These are phyloP conservation scores for Leptodactylus fuscus DNA, from an alignment of 2,113 vertebrate species.

Conservation along the genomic window DNA sequence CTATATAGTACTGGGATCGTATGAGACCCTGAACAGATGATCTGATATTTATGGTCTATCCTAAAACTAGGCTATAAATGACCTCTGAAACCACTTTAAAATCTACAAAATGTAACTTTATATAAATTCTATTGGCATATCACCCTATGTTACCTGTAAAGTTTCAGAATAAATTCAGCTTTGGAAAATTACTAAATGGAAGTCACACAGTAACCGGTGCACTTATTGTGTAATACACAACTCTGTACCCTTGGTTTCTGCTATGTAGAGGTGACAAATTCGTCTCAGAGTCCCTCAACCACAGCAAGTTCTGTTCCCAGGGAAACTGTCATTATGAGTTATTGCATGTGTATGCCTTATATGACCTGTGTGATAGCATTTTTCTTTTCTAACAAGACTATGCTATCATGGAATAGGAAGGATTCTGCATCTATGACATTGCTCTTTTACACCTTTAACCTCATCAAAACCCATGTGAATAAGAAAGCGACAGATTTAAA, in stretches of 20 bases:
- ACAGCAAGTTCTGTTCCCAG: constrained; percentile 19
- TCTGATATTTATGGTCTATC: too few relatives aligned
- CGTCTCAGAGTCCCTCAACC: background rate
- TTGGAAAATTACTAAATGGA: too few relatives aligned
- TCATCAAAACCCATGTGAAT: background rate
- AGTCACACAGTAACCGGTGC: too few relatives aligned
- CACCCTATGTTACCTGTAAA: too few relatives aligned
- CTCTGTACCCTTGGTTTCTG: constrained; percentile 15
- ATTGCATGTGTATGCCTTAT: constrained; percentile 7
- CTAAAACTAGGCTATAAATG: too few relatives aligned
- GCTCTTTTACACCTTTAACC: constrained; percentile 9
- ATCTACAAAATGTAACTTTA: too few relatives aligned
- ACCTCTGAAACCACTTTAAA: too few relatives aligned
- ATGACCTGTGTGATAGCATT: constrained; percentile 30
- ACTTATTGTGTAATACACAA: background rate
- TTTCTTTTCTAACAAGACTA: constrained; percentile 41
- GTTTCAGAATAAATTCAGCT: too few relatives aligned
- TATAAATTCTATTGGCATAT: too few relatives aligned
- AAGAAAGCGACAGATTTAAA: background rate
- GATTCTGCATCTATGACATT: background rate
- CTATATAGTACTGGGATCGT: too few relatives aligned
- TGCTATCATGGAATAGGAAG: background rate
- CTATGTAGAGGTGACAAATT: constrained; percentile 13
- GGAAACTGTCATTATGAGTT: constrained; percentile 44
- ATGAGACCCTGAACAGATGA: too few relatives aligned